Conservation (phyloP, 2,888 invertebrate genomes). For the Cerastis leucographa region DNA sequence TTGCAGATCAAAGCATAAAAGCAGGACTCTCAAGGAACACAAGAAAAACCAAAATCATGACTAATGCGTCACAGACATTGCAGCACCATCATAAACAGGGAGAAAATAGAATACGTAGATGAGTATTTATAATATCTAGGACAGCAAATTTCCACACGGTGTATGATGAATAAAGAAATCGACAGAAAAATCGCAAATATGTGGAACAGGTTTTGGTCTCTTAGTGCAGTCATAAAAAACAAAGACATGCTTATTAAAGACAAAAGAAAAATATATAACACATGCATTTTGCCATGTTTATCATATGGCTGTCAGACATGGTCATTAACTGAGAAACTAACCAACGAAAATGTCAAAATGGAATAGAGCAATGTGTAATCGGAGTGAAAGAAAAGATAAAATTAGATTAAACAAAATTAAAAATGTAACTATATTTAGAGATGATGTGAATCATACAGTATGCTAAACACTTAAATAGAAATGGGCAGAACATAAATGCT, state of each 20-base stretch:
- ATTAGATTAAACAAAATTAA: neutral
- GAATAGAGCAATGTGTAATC: too few species aligned
- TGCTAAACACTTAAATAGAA: neutral
- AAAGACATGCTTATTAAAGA: neutral
- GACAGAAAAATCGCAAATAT: neutral
- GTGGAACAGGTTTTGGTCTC: neutral
- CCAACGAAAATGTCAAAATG: too few species aligned
- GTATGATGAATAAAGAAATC: neutral
- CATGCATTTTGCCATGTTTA: too few species aligned
- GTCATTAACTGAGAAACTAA: too few species aligned
- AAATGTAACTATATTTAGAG: too few species aligned
- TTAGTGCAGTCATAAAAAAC: neutral
- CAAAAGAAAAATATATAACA: neutral
- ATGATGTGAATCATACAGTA: too few species aligned
- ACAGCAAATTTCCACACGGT: neutral
- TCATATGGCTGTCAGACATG: too few species aligned
- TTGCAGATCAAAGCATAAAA: too few species aligned
- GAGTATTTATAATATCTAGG: neutral
- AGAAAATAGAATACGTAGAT: neutral
- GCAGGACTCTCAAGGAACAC: neutral
- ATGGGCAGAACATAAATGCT: neutral
- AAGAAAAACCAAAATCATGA: neutral
- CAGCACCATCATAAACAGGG: neutral
- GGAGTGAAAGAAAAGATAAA: neutral
- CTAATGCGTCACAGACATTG: neutral